phyloP scores from a whole-genome alignment of 1,140 invertebrate species.

The Araneus ventricosus region DNA sequence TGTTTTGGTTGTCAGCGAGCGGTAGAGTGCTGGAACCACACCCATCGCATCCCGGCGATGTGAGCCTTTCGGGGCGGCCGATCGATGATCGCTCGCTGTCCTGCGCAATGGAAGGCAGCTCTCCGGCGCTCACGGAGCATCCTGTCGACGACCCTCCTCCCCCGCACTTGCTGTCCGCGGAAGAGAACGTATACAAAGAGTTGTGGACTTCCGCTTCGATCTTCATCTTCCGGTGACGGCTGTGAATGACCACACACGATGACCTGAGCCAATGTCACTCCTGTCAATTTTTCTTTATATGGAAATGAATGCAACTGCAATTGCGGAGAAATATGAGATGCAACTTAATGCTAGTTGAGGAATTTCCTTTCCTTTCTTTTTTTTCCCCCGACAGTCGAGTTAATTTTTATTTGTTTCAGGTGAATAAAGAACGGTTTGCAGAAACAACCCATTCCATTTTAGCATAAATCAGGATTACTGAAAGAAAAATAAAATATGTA shows the following conservation, averaged over 20 bases:
- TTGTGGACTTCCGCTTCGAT: constrained; percentile 71
- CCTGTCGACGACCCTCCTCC: constrained; percentile 36
- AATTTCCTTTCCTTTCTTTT: not conserved
- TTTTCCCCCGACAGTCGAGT: not conserved
- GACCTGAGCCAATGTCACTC: not conserved
- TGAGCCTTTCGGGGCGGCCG: constrained; percentile 58
- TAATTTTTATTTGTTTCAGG: not conserved
- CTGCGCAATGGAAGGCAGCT: constrained; percentile 63
- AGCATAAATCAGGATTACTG: not conserved
- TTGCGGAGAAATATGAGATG: not conserved
- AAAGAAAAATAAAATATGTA: not conserved
- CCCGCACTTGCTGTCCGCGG: constrained; percentile 30
- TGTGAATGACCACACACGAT: constrained; percentile 35
- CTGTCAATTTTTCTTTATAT: not conserved
- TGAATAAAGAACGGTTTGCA: too few species aligned
- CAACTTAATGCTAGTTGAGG: not conserved
- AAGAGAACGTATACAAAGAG: constrained; percentile 25
- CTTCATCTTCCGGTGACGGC: constrained; percentile 65
- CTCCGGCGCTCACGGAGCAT: constrained; percentile 55
- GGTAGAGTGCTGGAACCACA: constrained; percentile 28
- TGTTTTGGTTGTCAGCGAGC: constrained; percentile 24
- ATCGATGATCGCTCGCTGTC: constrained; percentile 67
- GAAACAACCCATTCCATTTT: not conserved
- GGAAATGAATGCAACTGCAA: not conserved
- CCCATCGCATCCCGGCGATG: constrained; percentile 57